Evolutionary conservation across 2,113 vertebrate species (phyloP), one percentile per base, ranked within the genome.

Genomic region (Mustela lutreola): DNA sequence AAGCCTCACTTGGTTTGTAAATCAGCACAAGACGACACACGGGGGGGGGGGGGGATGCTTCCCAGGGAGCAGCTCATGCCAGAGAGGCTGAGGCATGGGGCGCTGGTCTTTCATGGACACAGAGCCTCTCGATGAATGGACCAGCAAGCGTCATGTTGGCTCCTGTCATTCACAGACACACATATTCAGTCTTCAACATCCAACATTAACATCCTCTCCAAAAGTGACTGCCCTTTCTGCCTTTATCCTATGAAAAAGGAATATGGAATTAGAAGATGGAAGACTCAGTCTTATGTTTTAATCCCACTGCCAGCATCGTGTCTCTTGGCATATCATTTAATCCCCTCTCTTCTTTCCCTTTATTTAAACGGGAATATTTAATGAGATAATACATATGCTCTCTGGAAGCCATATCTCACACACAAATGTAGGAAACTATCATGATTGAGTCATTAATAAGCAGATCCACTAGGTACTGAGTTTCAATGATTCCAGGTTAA

Each of bases 21-120:
- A 36, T 33, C 22, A 21, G 75, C 4, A 0, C 0, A 21, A 62
- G 53, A 50, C n/a, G 81, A 21, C 11, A 1, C 19, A 6, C 7
- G 39, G 39, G 39, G 39, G 39, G 39, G 36, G 21, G 5, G 8
- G 8, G 31, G 28, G 24, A 31, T 0, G 1, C 31, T 48, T 58
- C 24, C 65, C 42, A 12, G 63, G 19, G 45, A 50, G 1, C 33
- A 12, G 3, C 7, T 1, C 0, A 1, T 4, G 2, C 28, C 14
- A 11, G 0, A 28, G 76, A 73, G 31, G 26, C 4, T 2, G 15
- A 63, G 16, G 16, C 16, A 10, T 0, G 33, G 33, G 15, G 9
- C 1, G 0, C 0, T 3, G 28, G 28, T 18, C n/a, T 75, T 4
- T 21, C 36, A 3, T 0, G 21, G 76, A 33, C 3, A 19, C 75